phyloP scores from a whole-genome alignment of 2,797 vertebrate genomes.

The Potorous gilbertii region DNA sequence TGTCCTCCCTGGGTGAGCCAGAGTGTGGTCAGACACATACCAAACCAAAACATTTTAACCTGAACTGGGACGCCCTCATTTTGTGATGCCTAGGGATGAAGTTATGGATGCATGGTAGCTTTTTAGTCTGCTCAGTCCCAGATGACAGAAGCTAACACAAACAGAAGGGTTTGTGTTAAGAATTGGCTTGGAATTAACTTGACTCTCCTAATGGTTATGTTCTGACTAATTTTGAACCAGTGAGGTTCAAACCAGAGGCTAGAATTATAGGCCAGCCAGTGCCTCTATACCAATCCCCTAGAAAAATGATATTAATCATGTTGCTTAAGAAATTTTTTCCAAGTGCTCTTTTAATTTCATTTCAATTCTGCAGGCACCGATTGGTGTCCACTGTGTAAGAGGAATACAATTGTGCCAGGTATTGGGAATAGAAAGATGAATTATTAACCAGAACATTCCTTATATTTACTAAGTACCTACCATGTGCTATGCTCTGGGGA shows the following conservation, averaged over 20 bases:
- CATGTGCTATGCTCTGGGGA: neutral
- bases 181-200: neutral
- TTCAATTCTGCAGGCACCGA: neutral
- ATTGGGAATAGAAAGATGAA: neutral
- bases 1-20: neutral
- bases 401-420: neutral
- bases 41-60: neutral
- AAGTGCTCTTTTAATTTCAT: neutral
- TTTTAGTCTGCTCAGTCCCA: neutral
- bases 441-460: neutral
- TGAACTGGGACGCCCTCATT: neutral
- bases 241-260: neutral
- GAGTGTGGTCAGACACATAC: neutral
- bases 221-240: slow-evolving; percentile 24
- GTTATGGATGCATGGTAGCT: neutral
- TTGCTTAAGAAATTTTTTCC: slow-evolving; percentile 22
- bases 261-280: slow-evolving; percentile 26
- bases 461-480: neutral
- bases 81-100: neutral
- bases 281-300: slow-evolving; percentile 15
- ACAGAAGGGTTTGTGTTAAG: neutral
- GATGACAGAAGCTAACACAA: neutral
- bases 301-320: slow-evolving; percentile 5
- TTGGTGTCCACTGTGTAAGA: neutral
- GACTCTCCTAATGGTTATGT: neutral